phyloP scores from a whole-genome alignment of 2,113 vertebrate genomes.

The Martes martes region DNA sequence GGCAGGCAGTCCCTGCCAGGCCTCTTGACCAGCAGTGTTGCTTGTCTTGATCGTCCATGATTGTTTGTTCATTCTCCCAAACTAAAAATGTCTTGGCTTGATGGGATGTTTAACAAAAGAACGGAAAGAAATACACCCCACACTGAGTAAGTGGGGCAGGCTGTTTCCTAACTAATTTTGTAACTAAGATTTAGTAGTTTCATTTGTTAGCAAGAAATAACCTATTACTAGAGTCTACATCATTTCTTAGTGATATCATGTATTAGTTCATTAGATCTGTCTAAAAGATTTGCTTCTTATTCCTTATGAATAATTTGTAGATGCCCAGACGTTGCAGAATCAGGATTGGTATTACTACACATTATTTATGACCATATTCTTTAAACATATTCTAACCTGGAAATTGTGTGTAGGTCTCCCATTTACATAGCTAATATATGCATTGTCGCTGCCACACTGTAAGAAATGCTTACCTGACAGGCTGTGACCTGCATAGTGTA shows the following conservation, averaged over 20 bases:
- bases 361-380: conserved; percentile 48
- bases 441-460: conserved; percentile 7
- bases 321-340: not conserved
- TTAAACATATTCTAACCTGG: conserved; percentile 60
- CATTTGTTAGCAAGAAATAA: conserved; percentile 48
- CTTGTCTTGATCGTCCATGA: not conserved
- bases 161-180: conserved; percentile 34
- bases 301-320: conserved; percentile 59
- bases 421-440: conserved; percentile 66
- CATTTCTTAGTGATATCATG: conserved; percentile 39
- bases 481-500: conserved; percentile 61
- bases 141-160: not conserved
- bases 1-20: not conserved
- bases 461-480: conserved; percentile 64
- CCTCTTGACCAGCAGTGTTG: not conserved
- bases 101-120: conserved; percentile 20
- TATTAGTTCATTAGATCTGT: conserved; percentile 34
- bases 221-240: not conserved
- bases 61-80: not conserved
- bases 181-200: conserved; percentile 54
- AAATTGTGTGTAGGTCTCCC: conserved; percentile 40
- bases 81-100: not conserved
- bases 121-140: not conserved
- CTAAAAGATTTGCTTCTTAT: conserved; percentile 39
- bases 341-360: conserved; percentile 34